These are phyloP conservation scores for Drosophila quadrilineata DNA, from an alignment of 1,140 invertebrate species.

Conservation along the genomic window DNA sequence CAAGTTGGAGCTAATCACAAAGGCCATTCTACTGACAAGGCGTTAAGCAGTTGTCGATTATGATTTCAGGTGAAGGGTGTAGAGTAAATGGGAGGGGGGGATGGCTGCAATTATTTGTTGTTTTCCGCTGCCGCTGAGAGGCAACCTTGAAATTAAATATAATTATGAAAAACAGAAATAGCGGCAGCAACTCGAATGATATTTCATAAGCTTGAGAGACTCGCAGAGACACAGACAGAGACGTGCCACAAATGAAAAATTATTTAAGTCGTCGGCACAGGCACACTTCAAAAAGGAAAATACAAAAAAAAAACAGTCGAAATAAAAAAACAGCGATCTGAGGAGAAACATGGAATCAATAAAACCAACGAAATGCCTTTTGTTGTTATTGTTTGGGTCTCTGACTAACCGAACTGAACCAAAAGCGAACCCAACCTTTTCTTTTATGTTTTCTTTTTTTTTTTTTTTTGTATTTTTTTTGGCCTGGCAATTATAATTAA, in stretches of 20 bases:
- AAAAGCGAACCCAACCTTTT: slow-evolving; percentile 1
- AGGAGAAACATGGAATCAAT: slow-evolving; percentile 66
- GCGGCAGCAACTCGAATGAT: slow-evolving; percentile 55
- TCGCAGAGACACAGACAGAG: slow-evolving; percentile 15
- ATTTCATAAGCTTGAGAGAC: slow-evolving; percentile 63
- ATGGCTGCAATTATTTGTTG: slow-evolving; percentile 69
- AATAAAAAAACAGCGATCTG: slow-evolving; percentile 6
- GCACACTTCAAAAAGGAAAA: slow-evolving; percentile 50
- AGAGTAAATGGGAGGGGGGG: too few species aligned
- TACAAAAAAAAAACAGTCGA: slow-evolving; percentile 19
- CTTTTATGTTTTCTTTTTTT: slow-evolving; percentile 39
- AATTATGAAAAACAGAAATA: slow-evolving; percentile 65
- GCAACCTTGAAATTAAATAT: slow-evolving; percentile 78
- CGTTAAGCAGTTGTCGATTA: slow-evolving; percentile 70
- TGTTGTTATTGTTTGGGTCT: slow-evolving; percentile 12
- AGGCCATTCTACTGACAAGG: slow-evolving; percentile 68
- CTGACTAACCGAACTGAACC: slow-evolving; percentile 44
- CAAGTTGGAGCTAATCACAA: slow-evolving; percentile 40
- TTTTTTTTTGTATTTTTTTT: slow-evolving; percentile 46
- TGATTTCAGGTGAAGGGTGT: too few species aligned
- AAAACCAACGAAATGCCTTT: slow-evolving; percentile 56
- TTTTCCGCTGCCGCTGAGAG: slow-evolving; percentile 44
- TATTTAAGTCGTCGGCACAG: slow-evolving; percentile 69
- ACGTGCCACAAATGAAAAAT: slow-evolving; percentile 76
- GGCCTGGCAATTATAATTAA: slow-evolving; percentile 77